phyloP scores from a whole-genome alignment of 2,888 invertebrate species.

The Lumbricus terrestris region DNA sequence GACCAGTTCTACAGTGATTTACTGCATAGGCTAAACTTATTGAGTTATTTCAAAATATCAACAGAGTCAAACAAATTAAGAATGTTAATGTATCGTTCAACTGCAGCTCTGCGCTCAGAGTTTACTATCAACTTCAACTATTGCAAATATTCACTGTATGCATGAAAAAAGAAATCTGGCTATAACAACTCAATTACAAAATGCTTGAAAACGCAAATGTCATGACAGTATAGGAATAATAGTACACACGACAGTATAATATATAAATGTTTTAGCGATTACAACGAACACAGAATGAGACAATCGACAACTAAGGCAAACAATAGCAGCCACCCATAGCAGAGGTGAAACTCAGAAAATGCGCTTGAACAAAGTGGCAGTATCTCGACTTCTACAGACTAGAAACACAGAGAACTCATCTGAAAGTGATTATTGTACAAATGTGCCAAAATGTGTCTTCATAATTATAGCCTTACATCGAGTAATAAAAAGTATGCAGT shows the following conservation, averaged over 20 bases:
- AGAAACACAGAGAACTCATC: background rate
- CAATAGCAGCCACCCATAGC: background rate
- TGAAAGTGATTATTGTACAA: background rate
- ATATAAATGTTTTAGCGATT: background rate
- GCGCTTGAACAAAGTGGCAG: background rate
- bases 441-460: background rate
- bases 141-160: background rate
- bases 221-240: constrained; percentile 3
- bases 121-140: background rate
- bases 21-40: background rate
- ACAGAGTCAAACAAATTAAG: background rate
- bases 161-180: background rate
- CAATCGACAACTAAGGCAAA: background rate
- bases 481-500: background rate
- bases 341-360: background rate
- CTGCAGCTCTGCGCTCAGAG: background rate
- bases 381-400: background rate
- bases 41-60: background rate
- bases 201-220: background rate
- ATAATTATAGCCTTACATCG: too few species aligned
- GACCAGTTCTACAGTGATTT: background rate
- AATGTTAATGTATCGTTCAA: background rate
- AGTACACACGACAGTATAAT: too few species aligned
- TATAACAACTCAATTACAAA: background rate
- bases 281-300: background rate